Evolutionary conservation across 2,797 vertebrate genomes (phyloP), one percentile per base, ranked within the genome.

Genomic region (Tinamus major): DNA sequence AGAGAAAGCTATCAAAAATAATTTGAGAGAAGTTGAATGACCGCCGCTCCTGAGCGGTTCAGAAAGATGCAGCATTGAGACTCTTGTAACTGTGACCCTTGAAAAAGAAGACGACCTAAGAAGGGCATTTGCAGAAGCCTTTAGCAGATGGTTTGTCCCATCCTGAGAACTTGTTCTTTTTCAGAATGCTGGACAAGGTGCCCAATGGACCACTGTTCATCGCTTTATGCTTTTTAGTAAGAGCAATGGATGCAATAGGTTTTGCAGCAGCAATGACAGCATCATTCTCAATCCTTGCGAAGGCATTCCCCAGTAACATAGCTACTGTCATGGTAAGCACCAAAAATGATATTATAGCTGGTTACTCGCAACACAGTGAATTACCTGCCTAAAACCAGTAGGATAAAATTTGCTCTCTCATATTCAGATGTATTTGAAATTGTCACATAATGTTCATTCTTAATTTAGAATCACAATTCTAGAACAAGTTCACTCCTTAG

Each of bases 291-390:
- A 97, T 99, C 49, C 98, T 99, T 13, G 98, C 98, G 31, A 98
- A 99, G 93, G 98, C 98, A 74, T 99, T 99, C 96, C 99, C 99
- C 29, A 97, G 98, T 96, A 99, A 98, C 87, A 98, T 99, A 96
- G 99, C 99, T 5, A 99, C 99, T 94, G 98, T 99, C 69, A 5
- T 99, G 98, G 99, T 99, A 98, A 98, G 98, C 95, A 72, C 68
- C 19, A 85, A 90, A 89, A 70, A 0, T 10, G 9, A 4, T 31
- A 19, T 67, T 72, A 56, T 29, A 93, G 20, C 11, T 31, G 7
- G 58, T 39, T 83, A 64, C 19, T 2, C 2, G 4, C 41, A 69
- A 10, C 35, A 33, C 10, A 31, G 17, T 67, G 74, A 87, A 62
- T 82, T 74, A 31, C 35, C 23, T 70, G 14, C 37, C 48, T 84